These are phyloP conservation scores for Rutpela maculata DNA, from an alignment of 2,888 invertebrate species.

Conservation along the genomic window DNA sequence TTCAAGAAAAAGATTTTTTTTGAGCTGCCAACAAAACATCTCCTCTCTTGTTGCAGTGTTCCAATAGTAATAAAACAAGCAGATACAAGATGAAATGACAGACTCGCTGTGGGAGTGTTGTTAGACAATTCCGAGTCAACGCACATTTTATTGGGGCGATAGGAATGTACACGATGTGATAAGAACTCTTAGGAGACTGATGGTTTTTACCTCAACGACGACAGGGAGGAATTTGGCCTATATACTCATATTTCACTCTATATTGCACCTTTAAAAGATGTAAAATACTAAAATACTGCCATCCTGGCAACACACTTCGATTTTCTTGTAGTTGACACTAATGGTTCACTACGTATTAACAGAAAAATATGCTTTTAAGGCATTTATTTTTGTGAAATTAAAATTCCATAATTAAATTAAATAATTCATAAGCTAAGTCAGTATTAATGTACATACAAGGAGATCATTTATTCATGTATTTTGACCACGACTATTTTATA, in stretches of 20 bases:
- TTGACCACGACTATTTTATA: no score
- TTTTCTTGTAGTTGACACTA: not conserved
- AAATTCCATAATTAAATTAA: no score
- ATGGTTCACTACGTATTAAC: not conserved
- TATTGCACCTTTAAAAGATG: not conserved
- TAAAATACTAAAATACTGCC: not conserved
- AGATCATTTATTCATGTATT: no score
- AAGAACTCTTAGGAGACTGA: not conserved
- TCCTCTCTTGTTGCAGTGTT: not conserved
- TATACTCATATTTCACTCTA: not conserved
- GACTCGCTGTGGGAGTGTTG: not conserved
- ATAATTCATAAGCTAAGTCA: no score
- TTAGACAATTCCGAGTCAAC: not conserved
- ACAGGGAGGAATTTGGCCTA: not conserved
- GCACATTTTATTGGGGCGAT: not conserved
- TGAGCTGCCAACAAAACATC: not conserved
- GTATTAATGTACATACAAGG: no score
- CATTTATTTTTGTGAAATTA: no score
- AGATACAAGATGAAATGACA: not conserved
- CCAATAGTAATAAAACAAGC: not conserved
- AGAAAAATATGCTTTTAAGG: no score
- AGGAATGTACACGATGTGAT: constrained; percentile 7
- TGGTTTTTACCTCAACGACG: constrained; percentile 1
- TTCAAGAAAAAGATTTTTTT: no score
- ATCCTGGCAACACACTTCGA: not conserved